Conservation (phyloP, 2,888 invertebrate species). For the Netelia melanura region DNA sequence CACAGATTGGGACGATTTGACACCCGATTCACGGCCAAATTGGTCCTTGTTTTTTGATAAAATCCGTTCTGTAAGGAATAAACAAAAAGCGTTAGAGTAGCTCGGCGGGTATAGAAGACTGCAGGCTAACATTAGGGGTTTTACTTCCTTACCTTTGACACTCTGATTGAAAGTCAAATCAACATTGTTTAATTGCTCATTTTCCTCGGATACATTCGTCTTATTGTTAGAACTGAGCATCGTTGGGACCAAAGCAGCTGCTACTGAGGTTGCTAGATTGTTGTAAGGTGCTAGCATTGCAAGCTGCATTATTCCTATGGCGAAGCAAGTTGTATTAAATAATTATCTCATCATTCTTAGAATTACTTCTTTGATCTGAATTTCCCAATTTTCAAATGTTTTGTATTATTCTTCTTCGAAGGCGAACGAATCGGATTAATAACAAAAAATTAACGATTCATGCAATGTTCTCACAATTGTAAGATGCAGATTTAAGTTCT, state of each 20-base stretch:
- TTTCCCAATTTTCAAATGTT: neutral
- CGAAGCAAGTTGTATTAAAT: constrained; percentile 35
- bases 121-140: neutral
- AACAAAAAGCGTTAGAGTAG: neutral
- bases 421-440: neutral
- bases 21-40: constrained; percentile 32
- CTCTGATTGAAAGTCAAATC: constrained; percentile 45
- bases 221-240: constrained; percentile 83
- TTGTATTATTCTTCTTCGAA: neutral
- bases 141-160: constrained; percentile 70
- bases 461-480: too few relatives aligned
- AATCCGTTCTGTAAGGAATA: constrained; percentile 52
- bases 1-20: constrained; percentile 23
- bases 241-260: constrained; percentile 86
- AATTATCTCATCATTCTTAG: neutral
- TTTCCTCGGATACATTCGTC: constrained; percentile 82
- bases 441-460: neutral
- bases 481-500: neutral
- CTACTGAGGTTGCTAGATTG: constrained; percentile 86
- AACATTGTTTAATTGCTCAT: constrained; percentile 82
- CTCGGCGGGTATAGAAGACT: neutral
- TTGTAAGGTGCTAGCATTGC: constrained; percentile 86
- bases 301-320: constrained; percentile 85
- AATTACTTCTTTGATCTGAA: neutral
- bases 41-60: constrained; percentile 54